Base-by-base conservation (phyloP, 1,140 invertebrate genomes). In the Plutomurus gul region DNA sequence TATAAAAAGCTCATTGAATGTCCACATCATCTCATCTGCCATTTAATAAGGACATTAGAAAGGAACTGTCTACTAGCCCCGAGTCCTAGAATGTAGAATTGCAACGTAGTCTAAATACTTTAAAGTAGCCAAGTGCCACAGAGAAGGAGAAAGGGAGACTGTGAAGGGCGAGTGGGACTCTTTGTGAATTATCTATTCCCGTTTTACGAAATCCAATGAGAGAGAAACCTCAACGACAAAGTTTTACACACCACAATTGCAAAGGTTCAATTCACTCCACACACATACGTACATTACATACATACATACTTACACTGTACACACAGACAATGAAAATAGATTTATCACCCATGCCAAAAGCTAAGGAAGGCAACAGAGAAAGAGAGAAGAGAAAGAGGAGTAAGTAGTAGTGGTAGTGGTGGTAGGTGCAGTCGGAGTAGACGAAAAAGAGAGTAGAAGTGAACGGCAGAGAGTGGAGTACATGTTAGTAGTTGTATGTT, bases 251-350 rank as follows among this genome's bases (percentile, higher is more conserved):
- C 56, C 56, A 65, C 56, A 65, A 65, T 65, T 65, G 56, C n/a
- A 65, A 65, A 27, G n/a, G 56, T 49, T 20, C 46, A 3, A 4
- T 20, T 49, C 16, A 16, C 18, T 4, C 47, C 47, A 22, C 47
- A 51, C 47, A 20, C 10, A 49, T 49, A 22, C 18, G 25, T 20
- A 49, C 18, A 49, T 49, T 30, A 65, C 8, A 4, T 1, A 25
- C 20, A 56, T 27, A 56, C 13, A 56, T 27, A 27, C 22, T 33
- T 65, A 65, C 56, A 65, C n/a, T 65, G 56, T 65, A 65, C 56
- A 43, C 39, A 65, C 56, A 65, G 56, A 65, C 56, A 65, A 65
- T 65, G 56, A 65, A 65, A 65, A 65, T 65, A 65, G 56, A 65
- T 65, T 65, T 65, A 65, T 65, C 56, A 65, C 56, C 56, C 56